Percentiles rank a stretch among this genome's conserved stretches.
Evolutionary conservation across 2,797 vertebrate species (phyloP).

Genomic region (Fistularia tabacaria): DNA sequence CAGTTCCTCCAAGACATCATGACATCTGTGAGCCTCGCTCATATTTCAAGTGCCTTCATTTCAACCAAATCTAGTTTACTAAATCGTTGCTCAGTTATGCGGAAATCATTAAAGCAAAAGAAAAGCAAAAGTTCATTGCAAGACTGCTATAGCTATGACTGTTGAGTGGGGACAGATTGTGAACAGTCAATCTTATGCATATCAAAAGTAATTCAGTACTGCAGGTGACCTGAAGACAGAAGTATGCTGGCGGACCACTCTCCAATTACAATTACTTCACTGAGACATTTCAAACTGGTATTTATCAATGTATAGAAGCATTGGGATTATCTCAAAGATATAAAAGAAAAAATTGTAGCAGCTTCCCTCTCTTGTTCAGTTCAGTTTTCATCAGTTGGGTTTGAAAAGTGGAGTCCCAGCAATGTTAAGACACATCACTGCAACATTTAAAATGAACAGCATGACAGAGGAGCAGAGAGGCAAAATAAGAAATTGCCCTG

Average conservation of each 20-base stretch:
- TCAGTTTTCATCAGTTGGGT: background rate
- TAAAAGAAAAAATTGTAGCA: conserved; percentile 13
- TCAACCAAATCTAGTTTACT: conserved; percentile 2
- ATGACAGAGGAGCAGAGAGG: conserved; percentile 55
- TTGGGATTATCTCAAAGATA: background rate
- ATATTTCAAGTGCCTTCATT: conserved; percentile 4
- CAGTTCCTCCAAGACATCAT: no score
- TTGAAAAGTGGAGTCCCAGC: conserved; percentile 24
- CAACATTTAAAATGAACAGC: conserved; percentile 52
- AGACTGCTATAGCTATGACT: conserved; percentile 43
- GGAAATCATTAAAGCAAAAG: conserved; percentile 44
- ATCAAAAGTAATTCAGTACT: conserved; percentile 76
- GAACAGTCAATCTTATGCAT: conserved; percentile 72
- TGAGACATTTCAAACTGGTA: no score
- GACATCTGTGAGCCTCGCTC: no score
- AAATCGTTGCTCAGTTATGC: conserved; percentile 23
- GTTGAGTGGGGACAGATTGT: conserved; percentile 54
- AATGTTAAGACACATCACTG: conserved; percentile 32
- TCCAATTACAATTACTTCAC: no score
- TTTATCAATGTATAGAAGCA: no score
- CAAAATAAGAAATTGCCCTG: conserved; percentile 65
- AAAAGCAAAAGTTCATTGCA: conserved; percentile 46
- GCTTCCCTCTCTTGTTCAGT: conserved; percentile 5
- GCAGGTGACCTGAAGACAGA: conserved; percentile 64
- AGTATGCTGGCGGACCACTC: conserved; percentile 57